Base-by-base conservation (phyloP, 2,113 vertebrate genomes). In the Clupea harengus region DNA sequence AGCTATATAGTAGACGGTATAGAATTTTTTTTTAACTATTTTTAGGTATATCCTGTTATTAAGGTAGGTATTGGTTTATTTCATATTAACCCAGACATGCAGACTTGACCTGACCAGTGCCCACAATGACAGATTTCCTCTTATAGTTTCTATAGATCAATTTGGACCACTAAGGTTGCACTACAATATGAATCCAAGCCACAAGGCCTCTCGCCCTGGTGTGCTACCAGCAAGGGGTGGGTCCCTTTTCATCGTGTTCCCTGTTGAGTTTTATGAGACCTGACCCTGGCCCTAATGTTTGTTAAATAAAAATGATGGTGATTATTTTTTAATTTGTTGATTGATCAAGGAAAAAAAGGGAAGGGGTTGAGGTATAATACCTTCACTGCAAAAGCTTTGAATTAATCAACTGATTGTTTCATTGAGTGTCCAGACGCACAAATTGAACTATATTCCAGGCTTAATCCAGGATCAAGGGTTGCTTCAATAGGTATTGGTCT, bases 311-410 rank as follows among this genome's bases (percentile, higher is more conserved):
- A 93, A 93, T 93, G 89, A 94, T 93, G 92, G 91, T 93, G 93
- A 93, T 94, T 95, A 93, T 93, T 94, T 93, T 91, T 95, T 92
- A 94, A 96, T 96, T 96, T 95, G 93, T 93, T 95, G 94, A 96
- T 95, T 95, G 93, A 93, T 94, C 93, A 89, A 44, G 17, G 4
- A 39, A 4, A 18, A 39, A 5, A 4, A 54, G 88, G 88, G 87
- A 39, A 80, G 89, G 89, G 89, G 90, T 84, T 90, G 83, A 17
- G 87, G 90, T 93, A 93, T 93, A 91, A 91, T 94, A 91, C 89
- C 85, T 92, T 92, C n/a, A 89, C 88, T 92, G 90, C 91, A 94
- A 93, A 95, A 94, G 92, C 88, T 95, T 94, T 91, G 89, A 94
- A 94, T 95, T 93, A 95, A 96, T 96, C 94, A 94, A 92, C 93